Base-by-base conservation (phyloP, 2,797 vertebrate genomes). In the Xenentodon cancila region DNA sequence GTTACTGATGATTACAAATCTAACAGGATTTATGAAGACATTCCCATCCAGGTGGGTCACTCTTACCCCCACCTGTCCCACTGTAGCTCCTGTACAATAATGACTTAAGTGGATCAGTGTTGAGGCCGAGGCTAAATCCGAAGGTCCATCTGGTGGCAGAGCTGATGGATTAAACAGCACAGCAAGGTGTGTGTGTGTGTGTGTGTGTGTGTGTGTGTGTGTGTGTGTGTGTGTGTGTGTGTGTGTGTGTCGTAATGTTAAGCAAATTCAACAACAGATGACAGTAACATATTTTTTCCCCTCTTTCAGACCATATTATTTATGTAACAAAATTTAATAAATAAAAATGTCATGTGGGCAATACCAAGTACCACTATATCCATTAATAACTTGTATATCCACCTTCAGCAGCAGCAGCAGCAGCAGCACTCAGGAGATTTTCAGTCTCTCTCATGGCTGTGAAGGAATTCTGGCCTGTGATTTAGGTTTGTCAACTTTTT, bases 41-140 rank as follows among this genome's bases (percentile, higher is more conserved):
- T 72, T 64, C 69, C 55, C 55, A 15, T 55, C 60, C 53, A 43
- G 63, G 65, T 50, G 68, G 59, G 75, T 70, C 66, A 61, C 16
- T 4, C 40, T 77, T 49, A 22, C 43, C 61, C n/a, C 51, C 32
- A 59, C 1, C 16, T 68, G 69, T 75, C 67, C 80, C 64, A 44
- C 42, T 32, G 59, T 11, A 43, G 73, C 74, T 80, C 42, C 64
- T 77, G 5, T 22, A 48, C 78, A 73, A 54, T 93, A 93, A 93
- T 85, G 85, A 89, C 69, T 85, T 92, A 91, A 94, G 88, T 92
- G 92, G 92, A 92, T 94, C 83, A 92, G 85, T 20, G 68, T 45
- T 59, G 61, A 80, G 81, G 76, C 67, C 67, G 15, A 53, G 62
- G 79, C 74, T 87, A 91, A 93, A 91, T 88, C 89, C 81, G 61